Base-by-base conservation (phyloP, 2,797 vertebrate genomes). In the Microctenopoma steveboyesi region DNA sequence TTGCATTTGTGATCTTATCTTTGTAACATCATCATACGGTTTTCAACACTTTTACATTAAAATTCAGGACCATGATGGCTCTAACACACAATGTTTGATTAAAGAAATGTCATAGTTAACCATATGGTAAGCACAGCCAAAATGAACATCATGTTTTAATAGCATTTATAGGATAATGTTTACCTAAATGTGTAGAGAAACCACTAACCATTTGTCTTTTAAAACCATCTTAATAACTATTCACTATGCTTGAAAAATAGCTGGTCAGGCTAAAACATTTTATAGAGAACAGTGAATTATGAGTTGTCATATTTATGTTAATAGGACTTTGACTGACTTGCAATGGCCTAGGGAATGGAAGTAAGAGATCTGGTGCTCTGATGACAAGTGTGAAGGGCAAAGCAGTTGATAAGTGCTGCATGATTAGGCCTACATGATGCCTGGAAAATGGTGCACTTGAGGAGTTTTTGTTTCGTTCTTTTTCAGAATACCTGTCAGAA, bases 301-400 rank as follows among this genome's bases (percentile, higher is more conserved):
- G 16, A 18, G 33, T 56, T 3, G 4, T 5, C 3, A 13, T 40
- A 18, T 25, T 37, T 57, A 50, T 22, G 25, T 62, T 54, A 67
- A 14, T 50, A 33, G 25, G 28, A 77, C 42, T 35, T 48, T 54
- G 42, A 49, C 53, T 9, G 48, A 65, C 42, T 15, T 65, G 42
- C 58, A 56, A 75, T 62, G 39, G 59, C 33, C 15, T n/a, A 3
- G 69, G 15, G 67, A 58, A 65, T 63, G 50, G 66, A 65, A 59
- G 61, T 25, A 30, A 62, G 60, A 52, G 70, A 66, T 81, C 53
- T 53, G 60, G 51, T 69, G 37, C 61, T 79, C 27, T 64, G 58
- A 79, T 77, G 72, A 85, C 71, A 74, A 69, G 53, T 76, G 37
- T 76, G 64, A 79, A 78, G 76, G 72, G 69, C 73, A 74, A 82